Base-by-base conservation (phyloP, 1,140 invertebrate genomes). In the Apocrypta bakeri region DNA sequence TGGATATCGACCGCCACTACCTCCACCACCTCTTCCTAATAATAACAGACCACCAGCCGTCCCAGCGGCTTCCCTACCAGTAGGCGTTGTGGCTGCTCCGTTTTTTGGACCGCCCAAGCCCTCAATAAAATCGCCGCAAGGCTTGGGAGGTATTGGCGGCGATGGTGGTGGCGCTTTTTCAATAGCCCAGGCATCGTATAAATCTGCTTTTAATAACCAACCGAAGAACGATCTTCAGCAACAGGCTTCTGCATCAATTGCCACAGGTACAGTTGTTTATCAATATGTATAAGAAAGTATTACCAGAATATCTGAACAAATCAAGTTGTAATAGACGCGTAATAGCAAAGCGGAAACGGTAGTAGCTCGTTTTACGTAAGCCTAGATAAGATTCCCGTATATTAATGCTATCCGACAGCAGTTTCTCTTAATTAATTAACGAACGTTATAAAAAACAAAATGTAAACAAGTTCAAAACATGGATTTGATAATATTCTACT, bases 1-100 rank as follows among this genome's bases (percentile, higher is more conserved):
- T 7, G 91, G 86, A 24, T 90, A 91, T 64, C 40, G 75, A 2
- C 63, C 81, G 24, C 63, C 85, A 81, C 31, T 75, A 66, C 40
- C 76, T 40, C 73, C 79, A 48, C 40, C 42, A n/a, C 68, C n/a
- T n/a, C n/a, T 40, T 29, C 29, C 29, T 6, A 8, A 3, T 6
- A n/a, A 12, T 56, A 56, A 56, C 11, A 63, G 29, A 9, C 56
- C 27, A 69, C 81, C 31, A 12, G 48, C 78, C 68, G 21, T 17
- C n/a, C 9, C 69, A 31, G 27, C 31, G 2, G 33, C 31, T 25
- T 61, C 64, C 0, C 56, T 73, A 1, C 81, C 81, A 17, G 31
- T 56, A 0, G 69, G 69, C 24, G 68, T 78, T 6, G 48, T 75
- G 1, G 37, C 37, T 0, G 29, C 82, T 3, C n/a, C 69, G 1